These are phyloP conservation scores for Drosophila cognata DNA, from an alignment of 2,888 invertebrate species.

Conservation along the genomic window DNA sequence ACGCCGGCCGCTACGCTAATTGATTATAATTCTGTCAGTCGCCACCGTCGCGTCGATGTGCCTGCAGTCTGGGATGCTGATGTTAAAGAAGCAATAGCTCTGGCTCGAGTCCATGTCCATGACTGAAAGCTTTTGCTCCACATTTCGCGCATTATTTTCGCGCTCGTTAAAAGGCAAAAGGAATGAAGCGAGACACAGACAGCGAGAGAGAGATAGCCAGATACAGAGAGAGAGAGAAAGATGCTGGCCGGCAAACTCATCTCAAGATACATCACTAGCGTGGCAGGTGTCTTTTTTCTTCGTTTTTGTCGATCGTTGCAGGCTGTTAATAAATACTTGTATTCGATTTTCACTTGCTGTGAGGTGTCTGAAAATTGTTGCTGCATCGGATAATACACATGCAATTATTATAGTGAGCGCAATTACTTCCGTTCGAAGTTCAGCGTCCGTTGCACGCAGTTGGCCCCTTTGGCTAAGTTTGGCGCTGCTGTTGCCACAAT, in stretches of 20 bases:
- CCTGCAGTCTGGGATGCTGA: slow-evolving; percentile 10
- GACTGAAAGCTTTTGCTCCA: slow-evolving; percentile 60
- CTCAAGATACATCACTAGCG: slow-evolving; percentile 47
- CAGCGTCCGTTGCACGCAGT: slow-evolving; percentile 3
- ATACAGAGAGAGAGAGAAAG: not conserved
- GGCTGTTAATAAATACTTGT: slow-evolving; percentile 72
- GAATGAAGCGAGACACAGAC: not conserved
- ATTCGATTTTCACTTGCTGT: slow-evolving; percentile 40
- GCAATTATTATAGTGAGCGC: slow-evolving; percentile 61
- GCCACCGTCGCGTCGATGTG: slow-evolving; percentile 60
- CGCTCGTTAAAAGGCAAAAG: slow-evolving; percentile 65
- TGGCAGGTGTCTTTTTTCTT: slow-evolving; percentile 71
- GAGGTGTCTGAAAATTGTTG: slow-evolving; percentile 72
- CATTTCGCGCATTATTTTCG: slow-evolving; percentile 77
- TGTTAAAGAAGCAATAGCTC: slow-evolving; percentile 5
- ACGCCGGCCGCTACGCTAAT: slow-evolving; percentile 74
- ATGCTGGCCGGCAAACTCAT: slow-evolving; percentile 32
- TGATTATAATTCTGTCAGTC: slow-evolving; percentile 80
- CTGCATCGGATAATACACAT: slow-evolving; percentile 67
- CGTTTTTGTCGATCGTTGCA: slow-evolving; percentile 56
- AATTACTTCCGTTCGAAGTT: slow-evolving; percentile 47
- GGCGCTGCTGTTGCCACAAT: slow-evolving; percentile 70
- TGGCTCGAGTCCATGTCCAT: slow-evolving; percentile 16
- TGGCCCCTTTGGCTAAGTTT: slow-evolving; percentile 25
- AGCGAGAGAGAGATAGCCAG: not conserved